phyloP scores from a whole-genome alignment of 2,113 vertebrate species.

The Microtus richardsoni region DNA sequence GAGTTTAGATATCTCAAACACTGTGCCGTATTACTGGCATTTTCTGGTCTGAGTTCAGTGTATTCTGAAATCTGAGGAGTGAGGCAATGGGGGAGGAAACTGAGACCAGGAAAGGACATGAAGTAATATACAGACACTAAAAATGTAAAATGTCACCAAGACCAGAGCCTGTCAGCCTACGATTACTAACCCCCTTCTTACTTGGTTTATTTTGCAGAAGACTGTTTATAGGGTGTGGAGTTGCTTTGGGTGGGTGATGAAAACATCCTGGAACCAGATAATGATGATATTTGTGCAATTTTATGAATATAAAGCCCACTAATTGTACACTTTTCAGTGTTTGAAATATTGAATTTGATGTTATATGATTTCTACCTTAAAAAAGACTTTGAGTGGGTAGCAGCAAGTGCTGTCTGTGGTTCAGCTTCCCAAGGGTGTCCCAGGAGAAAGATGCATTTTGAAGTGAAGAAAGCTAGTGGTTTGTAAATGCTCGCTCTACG shows the following conservation, averaged over 20 bases:
- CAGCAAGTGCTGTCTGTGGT: not conserved
- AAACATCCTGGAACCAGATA: slow-evolving; percentile 14
- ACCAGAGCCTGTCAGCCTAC: not conserved
- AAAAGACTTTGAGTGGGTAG: not conserved
- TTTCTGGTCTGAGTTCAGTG: slow-evolving; percentile 10
- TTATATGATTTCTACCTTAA: not conserved
- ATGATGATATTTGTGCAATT: not conserved
- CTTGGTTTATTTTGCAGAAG: not conserved
- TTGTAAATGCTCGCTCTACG: not conserved
- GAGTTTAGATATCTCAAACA: not conserved
- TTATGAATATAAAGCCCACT: not conserved
- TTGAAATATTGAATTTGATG: not conserved
- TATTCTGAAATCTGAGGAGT: not conserved
- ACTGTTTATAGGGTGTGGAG: not conserved
- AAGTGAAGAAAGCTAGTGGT: not conserved
- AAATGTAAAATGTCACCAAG: not conserved
- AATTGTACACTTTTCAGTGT: not conserved
- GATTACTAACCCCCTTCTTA: not conserved
- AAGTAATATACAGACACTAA: not conserved
- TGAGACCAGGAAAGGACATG: not conserved
- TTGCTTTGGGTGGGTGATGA: not conserved
- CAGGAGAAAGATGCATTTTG: not conserved
- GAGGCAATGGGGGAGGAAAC: too few relatives aligned
- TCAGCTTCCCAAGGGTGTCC: not conserved
- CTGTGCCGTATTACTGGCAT: not conserved